Evolutionary conservation across 2,797 vertebrate genomes (phyloP).

Genomic region (Merluccius polli): DNA sequence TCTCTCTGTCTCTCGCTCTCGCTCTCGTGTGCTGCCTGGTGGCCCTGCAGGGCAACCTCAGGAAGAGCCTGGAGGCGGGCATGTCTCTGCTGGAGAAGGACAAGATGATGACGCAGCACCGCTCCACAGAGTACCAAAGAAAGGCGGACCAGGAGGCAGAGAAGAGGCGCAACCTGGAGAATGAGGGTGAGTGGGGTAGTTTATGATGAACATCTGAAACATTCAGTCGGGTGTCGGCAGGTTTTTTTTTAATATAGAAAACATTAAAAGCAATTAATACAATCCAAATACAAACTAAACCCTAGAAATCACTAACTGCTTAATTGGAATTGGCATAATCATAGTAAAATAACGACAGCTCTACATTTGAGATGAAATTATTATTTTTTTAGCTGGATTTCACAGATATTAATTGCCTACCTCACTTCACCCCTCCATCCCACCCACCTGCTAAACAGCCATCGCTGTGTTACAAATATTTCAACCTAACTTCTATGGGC

Average conservation of each 20-base stretch:
- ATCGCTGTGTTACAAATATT: neutral
- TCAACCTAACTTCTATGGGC: neutral
- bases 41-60: conserved; percentile 72
- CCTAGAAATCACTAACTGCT: too few relatives aligned
- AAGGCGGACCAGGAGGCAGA: conserved; percentile 95
- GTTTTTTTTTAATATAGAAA: neutral
- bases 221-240: too few relatives aligned
- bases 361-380: neutral
- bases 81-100: conserved; percentile 93
- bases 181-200: conserved; percentile 80
- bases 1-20: neutral
- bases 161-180: conserved; percentile 92
- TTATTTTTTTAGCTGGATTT: too few relatives aligned
- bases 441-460: neutral
- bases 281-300: too few relatives aligned
- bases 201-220: conserved; percentile 12
- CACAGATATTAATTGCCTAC: neutral
- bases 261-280: neutral
- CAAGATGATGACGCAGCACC: conserved; percentile 90
- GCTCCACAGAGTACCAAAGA: conserved; percentile 91
- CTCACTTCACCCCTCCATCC: neutral
- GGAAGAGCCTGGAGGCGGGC: conserved; percentile 82
- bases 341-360: neutral
- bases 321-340: neutral
- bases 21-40: conserved; percentile 23